phyloP scores from a whole-genome alignment of 1,140 invertebrate genomes.

The Drosophila pachea region DNA sequence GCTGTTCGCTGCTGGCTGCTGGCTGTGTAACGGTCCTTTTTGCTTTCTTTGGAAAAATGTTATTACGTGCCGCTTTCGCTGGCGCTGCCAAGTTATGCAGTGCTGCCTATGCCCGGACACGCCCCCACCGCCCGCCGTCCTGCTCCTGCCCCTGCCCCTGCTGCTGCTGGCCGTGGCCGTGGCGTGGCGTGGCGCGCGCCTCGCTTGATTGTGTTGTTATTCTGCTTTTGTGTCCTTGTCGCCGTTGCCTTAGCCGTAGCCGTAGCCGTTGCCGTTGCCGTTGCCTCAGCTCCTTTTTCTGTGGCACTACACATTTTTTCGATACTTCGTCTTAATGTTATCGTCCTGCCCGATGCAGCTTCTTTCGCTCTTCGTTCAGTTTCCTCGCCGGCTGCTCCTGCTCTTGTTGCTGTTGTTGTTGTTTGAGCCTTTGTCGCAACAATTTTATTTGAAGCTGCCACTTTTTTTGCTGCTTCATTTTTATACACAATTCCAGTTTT shows the following conservation, averaged over 20 bases:
- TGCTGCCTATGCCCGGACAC: slow-evolving; percentile 69
- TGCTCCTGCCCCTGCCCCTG: not conserved
- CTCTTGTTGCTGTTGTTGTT: slow-evolving; percentile 13
- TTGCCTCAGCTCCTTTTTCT: slow-evolving; percentile 23
- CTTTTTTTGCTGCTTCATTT: slow-evolving; percentile 70
- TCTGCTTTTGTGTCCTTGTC: slow-evolving; percentile 72
- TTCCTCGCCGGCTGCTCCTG: slow-evolving; percentile 30
- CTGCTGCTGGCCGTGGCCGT: too few relatives aligned
- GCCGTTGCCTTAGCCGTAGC: slow-evolving; percentile 7
- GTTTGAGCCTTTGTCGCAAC: slow-evolving; percentile 71
- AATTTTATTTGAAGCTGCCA: slow-evolving; percentile 77
- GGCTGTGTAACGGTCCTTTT: slow-evolving; percentile 22
- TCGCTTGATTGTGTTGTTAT: slow-evolving; percentile 77
- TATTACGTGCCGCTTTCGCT: slow-evolving; percentile 74
- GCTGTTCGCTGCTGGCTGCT: slow-evolving; percentile 34
- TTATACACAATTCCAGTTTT: slow-evolving; percentile 75
- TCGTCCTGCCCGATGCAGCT: slow-evolving; percentile 63
- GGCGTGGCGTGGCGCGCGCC: slow-evolving; percentile 28
- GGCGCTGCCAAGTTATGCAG: slow-evolving; percentile 71
- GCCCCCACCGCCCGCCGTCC: slow-evolving; percentile 30
- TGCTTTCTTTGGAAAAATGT: slow-evolving; percentile 75
- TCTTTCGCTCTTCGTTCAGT: slow-evolving; percentile 56
- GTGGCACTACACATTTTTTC: slow-evolving; percentile 74
- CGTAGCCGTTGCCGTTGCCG: slow-evolving; percentile 10
- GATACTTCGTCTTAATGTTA: slow-evolving; percentile 77